A percentile compares a stretch with the other conserved stretches of the same genome.
phyloP scores from a whole-genome alignment of 2,888 invertebrate species.

The Tetropium fuscum region DNA sequence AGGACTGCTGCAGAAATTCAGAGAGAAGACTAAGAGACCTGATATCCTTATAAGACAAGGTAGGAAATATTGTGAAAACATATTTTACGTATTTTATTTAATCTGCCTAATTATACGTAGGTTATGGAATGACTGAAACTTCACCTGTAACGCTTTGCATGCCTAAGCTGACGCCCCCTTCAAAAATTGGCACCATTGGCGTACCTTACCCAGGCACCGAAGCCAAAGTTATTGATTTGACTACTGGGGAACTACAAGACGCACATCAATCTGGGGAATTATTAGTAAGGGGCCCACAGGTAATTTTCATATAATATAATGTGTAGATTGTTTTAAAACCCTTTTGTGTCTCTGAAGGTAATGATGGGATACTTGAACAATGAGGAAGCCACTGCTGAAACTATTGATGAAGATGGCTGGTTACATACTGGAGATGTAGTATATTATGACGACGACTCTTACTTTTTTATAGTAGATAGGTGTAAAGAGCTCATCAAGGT shows the following conservation, averaged over 20 bases:
- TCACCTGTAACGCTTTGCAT: conserved; percentile 75
- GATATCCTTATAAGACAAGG: conserved; percentile 62
- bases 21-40: conserved; percentile 65
- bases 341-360: conserved; percentile 62
- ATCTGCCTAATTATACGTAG: conserved; percentile 62
- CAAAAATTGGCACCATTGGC: conserved; percentile 78
- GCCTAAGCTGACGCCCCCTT: conserved; percentile 70
- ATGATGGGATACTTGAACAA: conserved; percentile 87
- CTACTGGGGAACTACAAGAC: conserved; percentile 70
- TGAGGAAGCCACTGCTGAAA: conserved; percentile 78
- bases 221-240: conserved; percentile 73
- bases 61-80: conserved; percentile 33
- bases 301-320: conserved; percentile 52
- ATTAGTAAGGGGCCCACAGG: conserved; percentile 80
- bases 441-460: conserved; percentile 80
- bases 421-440: conserved; percentile 85
- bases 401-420: conserved; percentile 82
- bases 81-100: too few species aligned
- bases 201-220: conserved; percentile 76
- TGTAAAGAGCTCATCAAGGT: conserved; percentile 88
- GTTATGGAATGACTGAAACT: conserved; percentile 78
- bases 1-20: conserved; percentile 73
- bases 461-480: conserved; percentile 82
- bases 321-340: too few species aligned
- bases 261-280: conserved; percentile 79